Evolutionary conservation across 2,888 invertebrate species (phyloP), one percentile per base, ranked within the genome.

Genomic region (Sinohyriopsis cumingii): DNA sequence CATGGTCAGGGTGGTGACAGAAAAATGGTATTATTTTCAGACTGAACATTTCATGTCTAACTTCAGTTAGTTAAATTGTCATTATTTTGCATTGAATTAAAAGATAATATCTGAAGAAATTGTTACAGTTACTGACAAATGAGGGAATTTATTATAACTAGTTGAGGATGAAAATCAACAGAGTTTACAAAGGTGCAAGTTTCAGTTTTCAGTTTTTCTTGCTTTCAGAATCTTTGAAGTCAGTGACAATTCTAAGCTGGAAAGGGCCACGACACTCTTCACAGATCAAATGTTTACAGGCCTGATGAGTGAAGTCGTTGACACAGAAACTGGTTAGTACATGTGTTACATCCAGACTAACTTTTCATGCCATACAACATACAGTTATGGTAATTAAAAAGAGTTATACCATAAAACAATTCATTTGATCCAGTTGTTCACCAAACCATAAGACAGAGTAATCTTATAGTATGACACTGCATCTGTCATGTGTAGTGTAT

Each of bases 241-340:
- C 12, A 64, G 67, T 3, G 67, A 78, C 19, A 73, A 72, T 9
- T 76, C 79, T 33, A 59, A 84, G 24, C 72, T 83, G 15, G 82
- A 86, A 53, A 82, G 79, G n/a, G 80, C 83, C 4, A 82, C 84
- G 7, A 76, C 82, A 60, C 81, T 84, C 56, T 88, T 82, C 72
- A 75, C 75, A 55, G 85, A 87, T 57, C 84, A 87, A 65, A 70
- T 85, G 59, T 84, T 82, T 56, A 73, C 77, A 12, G 67, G 83
- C 15, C 54, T 83, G 45, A 80, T 84, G 24, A 80, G 80, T 66
- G 81, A 78, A 62, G 77, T 87, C 24, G 74, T 88, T 55, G 77
- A 83, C 24, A 77, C 84, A 45, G 65, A 73, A 12, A 70, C 75
- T 62, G 88, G 88, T 85, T 73, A 70, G 54, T 24, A 53, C 20